phyloP scores from a whole-genome alignment of 2,888 invertebrate genomes.

The Nemotelus pantherinus region DNA sequence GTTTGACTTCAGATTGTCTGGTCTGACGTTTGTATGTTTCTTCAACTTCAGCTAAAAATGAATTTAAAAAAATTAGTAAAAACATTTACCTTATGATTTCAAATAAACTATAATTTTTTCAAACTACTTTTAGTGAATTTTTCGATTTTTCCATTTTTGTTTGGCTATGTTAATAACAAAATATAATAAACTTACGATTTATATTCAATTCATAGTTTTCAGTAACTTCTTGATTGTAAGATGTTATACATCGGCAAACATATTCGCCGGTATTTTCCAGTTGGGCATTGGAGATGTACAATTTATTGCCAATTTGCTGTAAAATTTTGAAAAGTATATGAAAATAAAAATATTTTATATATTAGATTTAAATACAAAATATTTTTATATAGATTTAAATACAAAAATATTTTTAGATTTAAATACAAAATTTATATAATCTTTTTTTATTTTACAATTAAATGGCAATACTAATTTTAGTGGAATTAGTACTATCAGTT shows the following conservation, averaged over 20 bases:
- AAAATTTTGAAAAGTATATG: not conserved
- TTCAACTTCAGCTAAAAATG: slow-evolving; percentile 38
- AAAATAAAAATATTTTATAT: not conserved
- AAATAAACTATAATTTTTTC: not conserved
- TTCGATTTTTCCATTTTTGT: not conserved
- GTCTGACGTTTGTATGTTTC: slow-evolving; percentile 56
- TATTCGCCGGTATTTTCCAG: slow-evolving; percentile 87
- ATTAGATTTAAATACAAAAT: no score
- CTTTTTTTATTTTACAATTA: no score
- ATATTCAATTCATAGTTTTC: slow-evolving; percentile 67
- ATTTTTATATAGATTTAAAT: no score
- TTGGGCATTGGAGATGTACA: slow-evolving; percentile 78
- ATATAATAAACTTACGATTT: slow-evolving; percentile 52
- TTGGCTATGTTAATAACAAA: not conserved
- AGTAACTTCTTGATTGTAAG: slow-evolving; percentile 66
- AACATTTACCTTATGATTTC: no score
- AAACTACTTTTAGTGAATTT: not conserved
- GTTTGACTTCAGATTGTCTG: slow-evolving; percentile 61
- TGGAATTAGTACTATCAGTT: not conserved
- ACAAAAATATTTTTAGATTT: no score
- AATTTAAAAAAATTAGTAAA: not conserved
- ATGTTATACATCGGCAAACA: slow-evolving; percentile 75
- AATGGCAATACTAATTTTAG: not conserved
- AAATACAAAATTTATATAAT: no score
- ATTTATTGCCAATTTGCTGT: slow-evolving; percentile 63